Percentiles rank a stretch among this genome's conserved stretches.
These are phyloP conservation scores for Leptodactylus fuscus DNA, from an alignment of 2,113 vertebrate species.

Conservation along the genomic window DNA sequence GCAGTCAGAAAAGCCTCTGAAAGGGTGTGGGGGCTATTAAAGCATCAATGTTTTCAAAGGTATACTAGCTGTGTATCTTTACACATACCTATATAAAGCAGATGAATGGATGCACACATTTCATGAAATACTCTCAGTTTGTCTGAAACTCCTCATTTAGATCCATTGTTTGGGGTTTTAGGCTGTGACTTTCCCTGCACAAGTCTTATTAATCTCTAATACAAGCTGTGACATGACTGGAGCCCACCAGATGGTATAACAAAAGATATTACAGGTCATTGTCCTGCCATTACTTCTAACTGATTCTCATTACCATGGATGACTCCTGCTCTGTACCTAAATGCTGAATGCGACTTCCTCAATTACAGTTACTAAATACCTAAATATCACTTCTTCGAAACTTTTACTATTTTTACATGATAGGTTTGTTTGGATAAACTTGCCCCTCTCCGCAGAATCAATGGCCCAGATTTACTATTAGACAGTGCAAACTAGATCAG, in stretches of 20 bases:
- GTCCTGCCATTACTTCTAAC: not conserved
- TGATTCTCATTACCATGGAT: not conserved
- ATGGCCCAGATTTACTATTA: no score
- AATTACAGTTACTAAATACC: not conserved
- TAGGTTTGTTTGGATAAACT: no score
- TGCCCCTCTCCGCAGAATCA: no score
- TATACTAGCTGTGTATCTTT: no score
- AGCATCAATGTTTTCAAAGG: no score
- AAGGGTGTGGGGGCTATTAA: no score
- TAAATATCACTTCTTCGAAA: no score
- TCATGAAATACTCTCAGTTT: not conserved
- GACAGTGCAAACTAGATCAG: no score
- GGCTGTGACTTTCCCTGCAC: not conserved
- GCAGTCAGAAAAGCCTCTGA: no score
- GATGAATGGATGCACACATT: not conserved
- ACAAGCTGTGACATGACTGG: not conserved
- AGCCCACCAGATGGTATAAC: constrained; percentile 20
- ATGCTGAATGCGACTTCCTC: not conserved
- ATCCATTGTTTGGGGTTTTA: not conserved
- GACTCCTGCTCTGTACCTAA: not conserved
- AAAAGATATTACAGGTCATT: constrained; percentile 28
- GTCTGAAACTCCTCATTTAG: not conserved
- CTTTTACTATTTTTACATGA: no score
- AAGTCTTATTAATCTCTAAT: not conserved
- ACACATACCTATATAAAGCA: not conserved